phyloP scores from a whole-genome alignment of 2,113 vertebrate genomes.

The Phalacrocorax pelagicus region DNA sequence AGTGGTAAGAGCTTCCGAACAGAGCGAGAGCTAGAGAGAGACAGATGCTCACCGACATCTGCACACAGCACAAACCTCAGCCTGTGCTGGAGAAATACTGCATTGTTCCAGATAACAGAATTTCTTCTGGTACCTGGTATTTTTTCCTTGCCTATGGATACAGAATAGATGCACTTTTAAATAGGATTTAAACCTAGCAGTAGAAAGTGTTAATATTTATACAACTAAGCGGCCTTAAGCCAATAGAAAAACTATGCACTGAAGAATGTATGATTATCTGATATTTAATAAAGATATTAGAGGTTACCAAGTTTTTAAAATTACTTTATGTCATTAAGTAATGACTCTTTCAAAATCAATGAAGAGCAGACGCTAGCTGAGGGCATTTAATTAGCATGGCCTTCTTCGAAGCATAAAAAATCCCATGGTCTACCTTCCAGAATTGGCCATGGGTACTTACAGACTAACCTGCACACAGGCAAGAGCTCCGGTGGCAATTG shows the following conservation, averaged over 20 bases:
- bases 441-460: not conserved
- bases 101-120: slow-evolving; percentile 28
- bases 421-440: not conserved
- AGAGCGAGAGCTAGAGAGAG: not conserved
- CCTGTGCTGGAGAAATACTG: not conserved
- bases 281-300: slow-evolving; percentile 40
- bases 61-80: not conserved
- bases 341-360: slow-evolving; percentile 32
- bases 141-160: not conserved
- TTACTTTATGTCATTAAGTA: not conserved
- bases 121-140: slow-evolving; percentile 5
- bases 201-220: slow-evolving; percentile 35
- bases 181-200: slow-evolving; percentile 13
- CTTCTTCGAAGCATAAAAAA: not conserved
- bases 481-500: not conserved
- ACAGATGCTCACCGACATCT: not conserved
- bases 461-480: not conserved
- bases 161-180: slow-evolving; percentile 12
- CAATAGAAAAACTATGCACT: not conserved
- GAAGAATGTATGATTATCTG: slow-evolving; percentile 25
- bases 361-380: not conserved
- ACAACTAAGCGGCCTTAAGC: slow-evolving; percentile 33
- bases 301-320: slow-evolving; percentile 23
- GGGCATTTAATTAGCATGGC: slow-evolving; percentile 1
- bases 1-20: not conserved